These are phyloP conservation scores for Oceanites oceanicus DNA, from an alignment of 2,113 vertebrate species.

Conservation along the genomic window DNA sequence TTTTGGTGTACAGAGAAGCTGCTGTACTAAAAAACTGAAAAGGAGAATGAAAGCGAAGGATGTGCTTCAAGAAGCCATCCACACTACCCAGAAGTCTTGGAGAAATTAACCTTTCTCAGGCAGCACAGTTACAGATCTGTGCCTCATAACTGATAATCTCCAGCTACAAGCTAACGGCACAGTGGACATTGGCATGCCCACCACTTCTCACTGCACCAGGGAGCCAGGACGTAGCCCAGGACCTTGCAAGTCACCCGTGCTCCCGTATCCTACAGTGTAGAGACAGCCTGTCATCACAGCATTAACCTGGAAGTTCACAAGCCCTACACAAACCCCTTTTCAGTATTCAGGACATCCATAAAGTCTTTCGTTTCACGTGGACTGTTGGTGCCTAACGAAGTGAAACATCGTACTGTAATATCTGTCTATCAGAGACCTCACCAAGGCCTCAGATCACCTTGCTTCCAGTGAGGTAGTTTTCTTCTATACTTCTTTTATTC, in stretches of 20 bases:
- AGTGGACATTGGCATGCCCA: neutral
- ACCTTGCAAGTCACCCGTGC: neutral
- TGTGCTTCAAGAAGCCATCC: neutral
- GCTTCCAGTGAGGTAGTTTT: neutral
- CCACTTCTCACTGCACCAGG: neutral
- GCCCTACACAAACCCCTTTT: neutral
- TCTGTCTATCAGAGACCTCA: neutral
- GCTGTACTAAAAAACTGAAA: neutral
- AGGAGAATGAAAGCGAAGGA: neutral
- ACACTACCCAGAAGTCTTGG: neutral
- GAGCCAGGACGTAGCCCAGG: neutral
- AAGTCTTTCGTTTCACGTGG: neutral
- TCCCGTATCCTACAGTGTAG: accelerated
- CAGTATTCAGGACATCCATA: neutral
- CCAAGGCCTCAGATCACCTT: neutral
- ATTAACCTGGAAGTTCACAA: neutral
- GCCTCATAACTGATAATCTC: neutral
- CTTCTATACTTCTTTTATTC: neutral
- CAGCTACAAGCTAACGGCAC: neutral
- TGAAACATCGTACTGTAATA: neutral
- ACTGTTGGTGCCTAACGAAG: neutral
- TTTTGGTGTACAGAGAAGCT: neutral
- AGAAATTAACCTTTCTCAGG: neutral
- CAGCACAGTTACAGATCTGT: neutral
- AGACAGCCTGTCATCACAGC: neutral